Evolutionary conservation across 2,888 invertebrate genomes (phyloP).

Genomic region (Diachrysia chrysitis): DNA sequence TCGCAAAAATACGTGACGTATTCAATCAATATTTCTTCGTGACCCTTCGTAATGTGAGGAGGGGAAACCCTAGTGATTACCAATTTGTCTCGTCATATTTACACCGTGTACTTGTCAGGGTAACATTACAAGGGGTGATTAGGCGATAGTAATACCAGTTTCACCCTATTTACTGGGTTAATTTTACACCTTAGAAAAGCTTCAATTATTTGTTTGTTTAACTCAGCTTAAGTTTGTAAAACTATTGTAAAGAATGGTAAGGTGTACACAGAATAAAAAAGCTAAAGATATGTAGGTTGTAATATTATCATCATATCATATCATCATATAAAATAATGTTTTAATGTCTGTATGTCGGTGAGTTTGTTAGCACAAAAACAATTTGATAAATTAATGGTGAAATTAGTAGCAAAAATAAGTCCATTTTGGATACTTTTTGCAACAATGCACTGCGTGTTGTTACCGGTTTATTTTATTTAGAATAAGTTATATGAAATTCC

Average conservation of each 20-base stretch:
- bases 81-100: conserved; percentile 58
- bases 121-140: conserved; percentile 33
- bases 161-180: conserved; percentile 17
- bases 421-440: too few relatives aligned
- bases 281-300: too few relatives aligned
- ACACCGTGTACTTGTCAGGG: conserved; percentile 47
- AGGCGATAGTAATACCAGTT: conserved; percentile 1
- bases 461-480: too few relatives aligned
- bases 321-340: too few relatives aligned
- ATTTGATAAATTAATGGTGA: too few relatives aligned
- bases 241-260: too few relatives aligned
- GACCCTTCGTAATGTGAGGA: conserved; percentile 48
- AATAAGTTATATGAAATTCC: too few relatives aligned
- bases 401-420: too few relatives aligned
- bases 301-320: too few relatives aligned
- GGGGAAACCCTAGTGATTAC: conserved; percentile 43
- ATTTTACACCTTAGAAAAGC: conserved; percentile 1
- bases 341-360: background rate
- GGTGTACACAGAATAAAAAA: too few relatives aligned
- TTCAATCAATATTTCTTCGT: conserved; percentile 32
- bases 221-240: background rate
- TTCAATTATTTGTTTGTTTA: background rate
- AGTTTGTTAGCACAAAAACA: background rate
- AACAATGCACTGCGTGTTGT: too few relatives aligned
- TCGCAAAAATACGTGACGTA: conserved; percentile 7